phyloP scores from a whole-genome alignment of 2,113 vertebrate genomes.

The Melanotaenia duboulayi region DNA sequence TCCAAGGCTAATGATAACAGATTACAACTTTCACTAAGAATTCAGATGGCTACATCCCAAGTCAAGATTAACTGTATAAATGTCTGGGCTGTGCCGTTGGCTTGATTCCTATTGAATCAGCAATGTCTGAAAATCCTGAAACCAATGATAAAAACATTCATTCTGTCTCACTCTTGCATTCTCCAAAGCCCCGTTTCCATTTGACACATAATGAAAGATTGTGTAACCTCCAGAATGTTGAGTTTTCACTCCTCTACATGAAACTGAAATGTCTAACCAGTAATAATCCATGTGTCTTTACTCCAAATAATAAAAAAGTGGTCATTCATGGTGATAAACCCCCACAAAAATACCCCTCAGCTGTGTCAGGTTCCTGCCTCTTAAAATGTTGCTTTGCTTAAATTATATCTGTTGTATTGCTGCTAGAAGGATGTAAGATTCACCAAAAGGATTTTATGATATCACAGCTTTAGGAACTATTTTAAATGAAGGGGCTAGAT shows the following conservation, averaged over 20 bases:
- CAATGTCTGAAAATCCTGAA: neutral
- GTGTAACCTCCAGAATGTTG: neutral
- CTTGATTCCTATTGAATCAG: neutral
- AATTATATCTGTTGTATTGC: too few species aligned
- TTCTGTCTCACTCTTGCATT: neutral
- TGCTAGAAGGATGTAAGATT: too few species aligned
- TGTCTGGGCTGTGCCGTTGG: neutral
- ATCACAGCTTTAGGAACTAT: neutral
- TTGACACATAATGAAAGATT: neutral
- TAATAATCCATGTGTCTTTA: neutral
- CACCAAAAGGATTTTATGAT: slow-evolving; percentile 6
- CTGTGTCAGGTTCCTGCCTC: too few species aligned
- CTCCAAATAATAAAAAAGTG: neutral
- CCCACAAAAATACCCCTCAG: neutral
- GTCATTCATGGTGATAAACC: slow-evolving; percentile 1
- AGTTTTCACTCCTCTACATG: neutral
- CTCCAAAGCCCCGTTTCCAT: neutral
- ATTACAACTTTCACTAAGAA: neutral
- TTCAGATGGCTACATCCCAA: neutral
- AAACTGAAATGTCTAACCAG: neutral
- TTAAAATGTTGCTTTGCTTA: too few species aligned
- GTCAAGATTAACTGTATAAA: neutral
- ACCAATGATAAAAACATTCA: neutral
- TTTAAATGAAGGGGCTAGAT: too few species aligned
- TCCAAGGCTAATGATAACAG: neutral